Conservation (phyloP, 2,888 invertebrate species). For the Metacarcinus magister region DNA sequence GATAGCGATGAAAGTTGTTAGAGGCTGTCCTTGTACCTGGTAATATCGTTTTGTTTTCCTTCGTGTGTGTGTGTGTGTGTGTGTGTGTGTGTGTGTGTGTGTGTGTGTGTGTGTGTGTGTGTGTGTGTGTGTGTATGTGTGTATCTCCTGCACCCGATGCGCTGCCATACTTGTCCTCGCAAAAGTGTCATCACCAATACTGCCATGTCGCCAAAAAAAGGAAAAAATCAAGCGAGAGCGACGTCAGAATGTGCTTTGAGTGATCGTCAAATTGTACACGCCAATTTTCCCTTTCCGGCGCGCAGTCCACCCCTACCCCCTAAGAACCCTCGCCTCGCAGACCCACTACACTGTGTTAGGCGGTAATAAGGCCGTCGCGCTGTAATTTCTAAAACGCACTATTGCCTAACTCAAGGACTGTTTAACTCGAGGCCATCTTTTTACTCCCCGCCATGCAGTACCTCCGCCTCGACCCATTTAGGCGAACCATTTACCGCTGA, state of each 20-base stretch:
- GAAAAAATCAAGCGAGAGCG: conserved; percentile 35
- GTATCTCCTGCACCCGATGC: conserved; percentile 34
- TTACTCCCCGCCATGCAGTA: neutral
- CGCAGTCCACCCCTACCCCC: neutral
- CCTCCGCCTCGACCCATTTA: conserved; percentile 53
- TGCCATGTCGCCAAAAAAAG: conserved; percentile 32
- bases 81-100: conserved; percentile 34
- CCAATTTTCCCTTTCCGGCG: conserved; percentile 53
- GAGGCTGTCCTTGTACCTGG: neutral
- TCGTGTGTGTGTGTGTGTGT: conserved; percentile 23
- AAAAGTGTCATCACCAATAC: conserved; percentile 48
- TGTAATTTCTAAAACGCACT: conserved; percentile 40
- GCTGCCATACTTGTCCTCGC: conserved; percentile 41
- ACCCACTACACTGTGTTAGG: conserved; percentile 43
- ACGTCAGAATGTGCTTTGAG: conserved; percentile 48
- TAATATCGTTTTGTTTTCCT: neutral
- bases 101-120: conserved; percentile 45
- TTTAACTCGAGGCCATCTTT: conserved; percentile 41
- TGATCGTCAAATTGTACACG: conserved; percentile 29
- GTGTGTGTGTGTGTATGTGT: conserved; percentile 40
- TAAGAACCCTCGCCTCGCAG: neutral
- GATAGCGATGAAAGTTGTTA: neutral
- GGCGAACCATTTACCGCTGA: conserved; percentile 36
- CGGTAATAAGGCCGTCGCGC: conserved; percentile 45
- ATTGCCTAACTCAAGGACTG: conserved; percentile 48